Conservation (phyloP, 1,140 invertebrate genomes). For the Macrostomum lignano region DNA sequence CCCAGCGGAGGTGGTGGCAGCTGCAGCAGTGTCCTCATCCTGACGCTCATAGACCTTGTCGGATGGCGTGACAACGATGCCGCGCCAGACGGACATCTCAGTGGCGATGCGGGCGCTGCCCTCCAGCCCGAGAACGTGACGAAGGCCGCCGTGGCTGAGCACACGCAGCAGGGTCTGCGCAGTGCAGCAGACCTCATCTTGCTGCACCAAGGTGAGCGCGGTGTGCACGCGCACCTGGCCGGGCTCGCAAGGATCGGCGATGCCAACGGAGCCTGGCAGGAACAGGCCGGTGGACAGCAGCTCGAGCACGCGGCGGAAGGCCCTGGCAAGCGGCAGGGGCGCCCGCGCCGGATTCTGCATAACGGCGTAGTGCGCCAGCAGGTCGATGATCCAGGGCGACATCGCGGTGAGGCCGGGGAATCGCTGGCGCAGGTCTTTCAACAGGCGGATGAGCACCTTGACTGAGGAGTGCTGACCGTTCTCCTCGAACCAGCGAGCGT, state of each 20-base stretch:
- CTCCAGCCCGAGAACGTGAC: slow-evolving; percentile 46
- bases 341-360: slow-evolving; percentile 78
- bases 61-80: slow-evolving; percentile 62
- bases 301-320: slow-evolving; percentile 55
- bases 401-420: slow-evolving; percentile 64
- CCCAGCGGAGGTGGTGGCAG: no score
- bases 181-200: slow-evolving; percentile 66
- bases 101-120: slow-evolving; percentile 36
- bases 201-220: slow-evolving; percentile 63
- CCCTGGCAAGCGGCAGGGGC: slow-evolving; percentile 61
- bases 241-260: slow-evolving; percentile 68
- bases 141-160: slow-evolving; percentile 60
- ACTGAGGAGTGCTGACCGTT: slow-evolving; percentile 86
- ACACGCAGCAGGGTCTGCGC: slow-evolving; percentile 60
- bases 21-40: no score
- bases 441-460: slow-evolving; percentile 64
- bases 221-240: slow-evolving; percentile 62
- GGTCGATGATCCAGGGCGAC: slow-evolving; percentile 79
- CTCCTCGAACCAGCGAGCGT: slow-evolving; percentile 87
- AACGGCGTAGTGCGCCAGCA: slow-evolving; percentile 74
- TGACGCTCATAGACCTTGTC: slow-evolving; percentile 71
- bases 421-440: slow-evolving; percentile 56
- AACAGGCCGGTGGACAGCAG: slow-evolving; percentile 70
- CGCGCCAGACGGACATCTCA: slow-evolving; percentile 56
- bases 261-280: slow-evolving; percentile 67